A percentile compares a stretch with the other conserved stretches of the same genome.
Conservation (phyloP, 2,888 invertebrate species). For the Plebejus argus region DNA sequence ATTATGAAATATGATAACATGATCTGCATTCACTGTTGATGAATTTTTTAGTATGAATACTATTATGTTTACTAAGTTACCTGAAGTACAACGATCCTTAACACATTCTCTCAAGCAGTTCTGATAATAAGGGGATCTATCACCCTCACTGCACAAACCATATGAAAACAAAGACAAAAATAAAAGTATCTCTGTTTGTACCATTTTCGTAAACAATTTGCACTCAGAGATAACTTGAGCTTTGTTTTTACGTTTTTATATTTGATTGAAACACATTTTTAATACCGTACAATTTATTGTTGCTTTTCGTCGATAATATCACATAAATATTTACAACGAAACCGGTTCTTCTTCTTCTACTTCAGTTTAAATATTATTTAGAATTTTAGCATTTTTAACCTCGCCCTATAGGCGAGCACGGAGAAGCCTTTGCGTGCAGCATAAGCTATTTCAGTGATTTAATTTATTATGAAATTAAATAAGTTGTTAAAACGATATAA, state of each 20-base stretch:
- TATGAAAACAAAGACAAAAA: conserved; percentile 38
- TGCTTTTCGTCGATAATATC: not conserved
- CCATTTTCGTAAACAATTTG: not conserved
- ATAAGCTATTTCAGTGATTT: too few relatives aligned
- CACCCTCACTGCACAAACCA: conserved; percentile 67
- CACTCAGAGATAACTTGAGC: not conserved
- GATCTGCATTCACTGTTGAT: not conserved
- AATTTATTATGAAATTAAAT: too few relatives aligned
- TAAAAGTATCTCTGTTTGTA: conserved; percentile 21
- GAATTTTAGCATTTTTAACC: not conserved
- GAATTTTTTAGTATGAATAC: not conserved
- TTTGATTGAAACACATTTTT: not conserved
- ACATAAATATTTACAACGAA: not conserved
- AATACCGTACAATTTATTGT: not conserved
- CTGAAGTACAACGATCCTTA: conserved; percentile 71
- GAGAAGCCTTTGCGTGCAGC: too few relatives aligned
- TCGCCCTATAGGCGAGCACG: too few relatives aligned
- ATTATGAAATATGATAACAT: not conserved
- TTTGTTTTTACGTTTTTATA: not conserved
- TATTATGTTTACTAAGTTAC: conserved; percentile 52
- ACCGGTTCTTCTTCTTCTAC: not conserved
- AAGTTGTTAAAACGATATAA: too few relatives aligned
- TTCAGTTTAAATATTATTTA: not conserved
- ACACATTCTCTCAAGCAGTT: conserved; percentile 76
- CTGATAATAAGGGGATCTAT: conserved; percentile 78